phyloP scores from a whole-genome alignment of 2,113 vertebrate species.

The Ictidomys tridecemlineatus region DNA sequence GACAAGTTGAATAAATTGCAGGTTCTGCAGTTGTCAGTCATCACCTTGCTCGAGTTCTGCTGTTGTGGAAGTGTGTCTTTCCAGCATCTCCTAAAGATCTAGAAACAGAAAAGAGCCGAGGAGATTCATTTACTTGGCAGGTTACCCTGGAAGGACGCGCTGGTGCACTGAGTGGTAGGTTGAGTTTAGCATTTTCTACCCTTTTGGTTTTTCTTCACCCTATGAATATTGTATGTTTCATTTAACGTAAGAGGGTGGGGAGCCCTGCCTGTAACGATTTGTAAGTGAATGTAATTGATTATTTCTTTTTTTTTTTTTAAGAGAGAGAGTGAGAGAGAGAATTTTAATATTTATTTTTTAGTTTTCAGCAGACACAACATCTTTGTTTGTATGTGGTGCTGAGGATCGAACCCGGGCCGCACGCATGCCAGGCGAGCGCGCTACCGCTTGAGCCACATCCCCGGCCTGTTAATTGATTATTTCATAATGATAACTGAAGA shows the following conservation, averaged over 20 bases:
- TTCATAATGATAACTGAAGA: not conserved
- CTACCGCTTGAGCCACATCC: too few species aligned
- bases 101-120: conserved; percentile 93
- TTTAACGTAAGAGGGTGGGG: not conserved
- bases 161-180: conserved; percentile 94
- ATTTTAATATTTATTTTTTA: too few species aligned
- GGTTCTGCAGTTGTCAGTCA: conserved; percentile 93
- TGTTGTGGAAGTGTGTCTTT: conserved; percentile 95
- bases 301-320: too few species aligned
- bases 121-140: conserved; percentile 97
- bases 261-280: not conserved
- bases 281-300: not conserved
- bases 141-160: conserved; percentile 96
- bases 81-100: conserved; percentile 93
- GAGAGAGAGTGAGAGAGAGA: too few species aligned
- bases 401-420: too few species aligned
- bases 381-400: too few species aligned
- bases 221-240: conserved; percentile 6
- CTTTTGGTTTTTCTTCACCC: not conserved
- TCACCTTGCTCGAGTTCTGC: conserved; percentile 92
- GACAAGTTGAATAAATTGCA: conserved; percentile 81
- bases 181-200: conserved; percentile 56
- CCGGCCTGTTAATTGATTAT: not conserved
- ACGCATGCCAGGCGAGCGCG: too few species aligned
- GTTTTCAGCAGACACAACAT: too few species aligned